A percentile compares a stretch with the other conserved stretches of the same genome.
phyloP scores from a whole-genome alignment of 2,797 vertebrate species.

The Danio choprae region DNA sequence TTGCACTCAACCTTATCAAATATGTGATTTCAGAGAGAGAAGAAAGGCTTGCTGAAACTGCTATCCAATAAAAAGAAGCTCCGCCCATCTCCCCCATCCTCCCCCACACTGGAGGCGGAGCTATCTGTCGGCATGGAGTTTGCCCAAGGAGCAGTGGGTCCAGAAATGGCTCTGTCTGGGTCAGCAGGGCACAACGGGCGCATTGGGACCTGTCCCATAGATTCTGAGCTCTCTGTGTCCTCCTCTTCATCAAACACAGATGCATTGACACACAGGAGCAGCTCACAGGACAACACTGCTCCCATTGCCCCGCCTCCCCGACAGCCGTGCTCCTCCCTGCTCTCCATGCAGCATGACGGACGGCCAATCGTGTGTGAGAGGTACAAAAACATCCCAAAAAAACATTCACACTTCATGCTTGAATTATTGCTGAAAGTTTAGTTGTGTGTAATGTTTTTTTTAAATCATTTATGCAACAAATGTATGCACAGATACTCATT shows the following conservation, averaged over 20 bases:
- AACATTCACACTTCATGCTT: not conserved
- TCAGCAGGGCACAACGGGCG: conserved; percentile 66
- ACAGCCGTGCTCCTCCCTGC: conserved; percentile 95
- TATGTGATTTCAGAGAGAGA: conserved; percentile 86
- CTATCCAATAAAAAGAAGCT: conserved; percentile 95
- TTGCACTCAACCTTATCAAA: not conserved
- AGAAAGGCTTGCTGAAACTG: conserved; percentile 94
- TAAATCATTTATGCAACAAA: too few relatives aligned
- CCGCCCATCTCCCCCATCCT: conserved; percentile 90
- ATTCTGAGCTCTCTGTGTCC: conserved; percentile 75
- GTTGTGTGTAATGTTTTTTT: too few relatives aligned
- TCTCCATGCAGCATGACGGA: conserved; percentile 84
- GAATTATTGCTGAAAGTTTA: too few relatives aligned
- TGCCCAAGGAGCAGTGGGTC: conserved; percentile 87
- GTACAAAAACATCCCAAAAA: conserved; percentile 71
- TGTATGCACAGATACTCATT: too few relatives aligned
- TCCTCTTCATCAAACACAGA: conserved; percentile 72
- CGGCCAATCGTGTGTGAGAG: conserved; percentile 94
- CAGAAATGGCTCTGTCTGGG: conserved; percentile 75
- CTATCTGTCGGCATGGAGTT: conserved; percentile 77
- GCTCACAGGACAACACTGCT: conserved; percentile 78
- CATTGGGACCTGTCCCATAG: conserved; percentile 66
- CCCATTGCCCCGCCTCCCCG: conserved; percentile 93
- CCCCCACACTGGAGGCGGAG: conserved; percentile 91
- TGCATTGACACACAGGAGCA: conserved; percentile 78